phyloP scores from a whole-genome alignment of 2,113 vertebrate species.

The Carassius auratus region DNA sequence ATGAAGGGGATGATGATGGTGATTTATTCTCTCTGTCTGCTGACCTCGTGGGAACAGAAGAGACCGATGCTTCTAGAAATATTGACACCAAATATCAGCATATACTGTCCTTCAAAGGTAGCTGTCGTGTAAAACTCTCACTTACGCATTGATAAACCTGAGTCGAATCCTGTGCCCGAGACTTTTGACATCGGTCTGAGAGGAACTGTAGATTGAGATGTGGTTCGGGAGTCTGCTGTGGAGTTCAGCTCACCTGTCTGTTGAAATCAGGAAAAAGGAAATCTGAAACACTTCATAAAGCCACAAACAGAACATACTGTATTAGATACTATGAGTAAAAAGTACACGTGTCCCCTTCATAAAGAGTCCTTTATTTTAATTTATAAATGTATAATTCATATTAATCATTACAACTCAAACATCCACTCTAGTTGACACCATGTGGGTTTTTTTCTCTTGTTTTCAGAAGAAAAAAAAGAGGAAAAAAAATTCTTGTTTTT shows the following conservation, averaged over 20 bases:
- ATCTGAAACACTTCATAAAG: not conserved
- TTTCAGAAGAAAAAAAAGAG: too few species aligned
- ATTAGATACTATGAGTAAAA: not conserved
- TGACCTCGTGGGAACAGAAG: slow-evolving; percentile 53
- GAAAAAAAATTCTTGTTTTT: not conserved
- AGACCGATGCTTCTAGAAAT: slow-evolving; percentile 64
- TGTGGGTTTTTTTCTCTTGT: not conserved
- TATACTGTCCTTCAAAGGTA: not conserved
- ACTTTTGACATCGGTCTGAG: slow-evolving; percentile 31
- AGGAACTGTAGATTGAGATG: slow-evolving; percentile 17
- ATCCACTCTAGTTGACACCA: not conserved
- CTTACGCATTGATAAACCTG: slow-evolving; percentile 28
- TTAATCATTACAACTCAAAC: not conserved
- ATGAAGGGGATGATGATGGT: slow-evolving; percentile 52
- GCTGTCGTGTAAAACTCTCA: slow-evolving; percentile 35
- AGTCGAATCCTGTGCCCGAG: slow-evolving; percentile 36
- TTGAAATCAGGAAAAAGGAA: slow-evolving; percentile 4
- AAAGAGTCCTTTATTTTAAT: not conserved
- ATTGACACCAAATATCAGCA: not conserved
- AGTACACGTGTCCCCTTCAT: too few species aligned
- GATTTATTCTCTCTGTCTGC: slow-evolving; percentile 68
- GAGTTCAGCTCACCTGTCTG: slow-evolving; percentile 43
- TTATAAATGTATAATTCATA: not conserved
- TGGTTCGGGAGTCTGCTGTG: slow-evolving; percentile 5
- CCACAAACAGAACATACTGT: not conserved